Conservation (phyloP, 2,797 vertebrate genomes). For the Platalea minor region DNA sequence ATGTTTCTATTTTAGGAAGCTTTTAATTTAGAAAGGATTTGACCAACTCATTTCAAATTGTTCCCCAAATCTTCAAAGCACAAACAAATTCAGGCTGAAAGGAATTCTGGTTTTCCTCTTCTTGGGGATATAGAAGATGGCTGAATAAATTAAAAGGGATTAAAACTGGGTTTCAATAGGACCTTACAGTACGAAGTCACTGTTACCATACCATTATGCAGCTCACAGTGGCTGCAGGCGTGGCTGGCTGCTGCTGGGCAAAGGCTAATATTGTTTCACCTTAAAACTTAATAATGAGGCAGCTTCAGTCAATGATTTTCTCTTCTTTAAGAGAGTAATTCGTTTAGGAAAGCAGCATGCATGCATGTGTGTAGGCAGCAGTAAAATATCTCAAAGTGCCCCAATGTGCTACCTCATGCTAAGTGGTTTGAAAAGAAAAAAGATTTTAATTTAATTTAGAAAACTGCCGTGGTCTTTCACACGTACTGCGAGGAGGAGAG, state of each 20-base stretch:
- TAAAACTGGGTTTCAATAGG: background rate
- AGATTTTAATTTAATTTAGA: slow-evolving; percentile 55
- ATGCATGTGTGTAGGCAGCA: slow-evolving; percentile 12
- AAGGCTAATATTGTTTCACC: slow-evolving; percentile 40
- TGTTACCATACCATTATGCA: background rate
- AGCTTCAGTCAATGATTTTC: slow-evolving; percentile 19
- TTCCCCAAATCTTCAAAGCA: background rate
- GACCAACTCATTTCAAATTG: background rate
- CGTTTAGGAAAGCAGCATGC: slow-evolving; percentile 52
- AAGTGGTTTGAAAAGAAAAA: slow-evolving; percentile 41
- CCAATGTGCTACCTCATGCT: slow-evolving; percentile 26
- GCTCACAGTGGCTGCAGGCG: background rate
- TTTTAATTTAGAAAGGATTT: background rate
- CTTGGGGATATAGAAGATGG: background rate
- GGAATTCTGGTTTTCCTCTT: background rate
- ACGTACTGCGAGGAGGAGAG: background rate
- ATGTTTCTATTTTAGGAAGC: background rate
- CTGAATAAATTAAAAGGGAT: slow-evolving; percentile 23
- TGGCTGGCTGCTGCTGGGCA: background rate
- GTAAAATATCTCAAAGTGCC: background rate
- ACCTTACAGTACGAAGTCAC: background rate
- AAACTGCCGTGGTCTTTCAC: background rate
- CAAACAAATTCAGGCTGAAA: background rate
- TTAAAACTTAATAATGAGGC: slow-evolving; percentile 44
- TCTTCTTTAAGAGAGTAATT: slow-evolving; percentile 23